phyloP scores from a whole-genome alignment of 2,888 invertebrate genomes.

The Ecliptopera silaceata region DNA sequence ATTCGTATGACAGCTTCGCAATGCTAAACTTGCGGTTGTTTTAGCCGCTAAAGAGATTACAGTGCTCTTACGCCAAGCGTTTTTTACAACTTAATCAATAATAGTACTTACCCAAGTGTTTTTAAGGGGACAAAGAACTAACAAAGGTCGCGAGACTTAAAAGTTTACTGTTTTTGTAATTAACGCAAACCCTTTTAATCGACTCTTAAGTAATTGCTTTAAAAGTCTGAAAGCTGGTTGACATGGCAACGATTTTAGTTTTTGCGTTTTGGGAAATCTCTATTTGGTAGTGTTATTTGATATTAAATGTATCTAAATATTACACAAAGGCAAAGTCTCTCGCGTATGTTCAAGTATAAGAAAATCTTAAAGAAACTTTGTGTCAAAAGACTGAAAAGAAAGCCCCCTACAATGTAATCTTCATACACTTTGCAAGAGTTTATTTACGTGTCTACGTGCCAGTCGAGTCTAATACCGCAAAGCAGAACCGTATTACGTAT shows the following conservation, averaged over 20 bases:
- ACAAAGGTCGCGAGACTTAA: not conserved
- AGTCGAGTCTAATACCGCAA: not conserved
- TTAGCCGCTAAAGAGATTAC: constrained; percentile 1
- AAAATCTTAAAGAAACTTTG: too few relatives aligned
- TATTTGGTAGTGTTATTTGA: too few relatives aligned
- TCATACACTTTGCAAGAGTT: not conserved
- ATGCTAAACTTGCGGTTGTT: constrained; percentile 16
- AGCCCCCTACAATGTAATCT: not conserved
- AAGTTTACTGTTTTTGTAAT: constrained; percentile 8
- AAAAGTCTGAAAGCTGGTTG: not conserved
- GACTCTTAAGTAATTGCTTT: not conserved
- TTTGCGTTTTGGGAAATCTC: too few relatives aligned
- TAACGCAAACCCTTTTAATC: not conserved
- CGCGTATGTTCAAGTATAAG: too few relatives aligned
- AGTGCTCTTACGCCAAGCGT: constrained; percentile 1
- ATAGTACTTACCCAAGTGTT: not conserved
- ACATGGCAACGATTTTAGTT: not conserved
- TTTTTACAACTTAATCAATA: constrained; percentile 18
- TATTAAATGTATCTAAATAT: too few relatives aligned
- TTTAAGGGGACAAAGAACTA: constrained; percentile 2
- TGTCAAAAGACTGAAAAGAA: not conserved
- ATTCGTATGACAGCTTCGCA: constrained; percentile 20
- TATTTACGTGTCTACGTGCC: not conserved
- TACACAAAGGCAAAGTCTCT: too few relatives aligned
- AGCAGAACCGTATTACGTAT: not conserved